phyloP scores from a whole-genome alignment of 2,797 vertebrate genomes.

The Sciurus carolinensis region DNA sequence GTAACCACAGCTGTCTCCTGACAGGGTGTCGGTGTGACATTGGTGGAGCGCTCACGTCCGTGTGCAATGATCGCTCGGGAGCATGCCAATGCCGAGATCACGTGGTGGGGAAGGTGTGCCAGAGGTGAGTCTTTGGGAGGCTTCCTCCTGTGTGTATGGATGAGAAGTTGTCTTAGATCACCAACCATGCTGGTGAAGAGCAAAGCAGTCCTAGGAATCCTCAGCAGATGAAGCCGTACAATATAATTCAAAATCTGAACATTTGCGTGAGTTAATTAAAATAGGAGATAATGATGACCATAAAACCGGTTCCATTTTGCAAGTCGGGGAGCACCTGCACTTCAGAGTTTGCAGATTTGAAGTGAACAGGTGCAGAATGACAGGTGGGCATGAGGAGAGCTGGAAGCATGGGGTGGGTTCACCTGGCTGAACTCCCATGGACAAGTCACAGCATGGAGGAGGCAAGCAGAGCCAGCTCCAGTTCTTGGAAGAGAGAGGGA shows the following conservation, averaged over 20 bases:
- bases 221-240: not conserved
- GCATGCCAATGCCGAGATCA: constrained; percentile 93
- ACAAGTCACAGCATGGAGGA: not conserved
- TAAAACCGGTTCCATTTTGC: not conserved
- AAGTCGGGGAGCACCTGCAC: not conserved
- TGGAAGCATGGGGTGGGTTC: not conserved
- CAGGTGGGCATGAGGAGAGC: not conserved
- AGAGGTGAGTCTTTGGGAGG: constrained; percentile 90
- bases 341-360: not conserved
- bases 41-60: constrained; percentile 91
- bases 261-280: not conserved
- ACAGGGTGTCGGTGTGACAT: constrained; percentile 95
- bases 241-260: not conserved
- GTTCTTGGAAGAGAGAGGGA: not conserved
- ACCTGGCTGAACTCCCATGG: not conserved
- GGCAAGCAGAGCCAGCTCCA: not conserved
- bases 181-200: not conserved
- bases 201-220: not conserved
- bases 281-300: not conserved
- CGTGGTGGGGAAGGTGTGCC: constrained; percentile 91
- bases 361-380: not conserved
- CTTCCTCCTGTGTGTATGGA: accelerated
- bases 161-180: not conserved
- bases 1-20: constrained; percentile 60
- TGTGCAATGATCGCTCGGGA: constrained; percentile 90